These are phyloP conservation scores for Marcusenius ussheri DNA, from an alignment of 2,113 vertebrate species.

Conservation along the genomic window DNA sequence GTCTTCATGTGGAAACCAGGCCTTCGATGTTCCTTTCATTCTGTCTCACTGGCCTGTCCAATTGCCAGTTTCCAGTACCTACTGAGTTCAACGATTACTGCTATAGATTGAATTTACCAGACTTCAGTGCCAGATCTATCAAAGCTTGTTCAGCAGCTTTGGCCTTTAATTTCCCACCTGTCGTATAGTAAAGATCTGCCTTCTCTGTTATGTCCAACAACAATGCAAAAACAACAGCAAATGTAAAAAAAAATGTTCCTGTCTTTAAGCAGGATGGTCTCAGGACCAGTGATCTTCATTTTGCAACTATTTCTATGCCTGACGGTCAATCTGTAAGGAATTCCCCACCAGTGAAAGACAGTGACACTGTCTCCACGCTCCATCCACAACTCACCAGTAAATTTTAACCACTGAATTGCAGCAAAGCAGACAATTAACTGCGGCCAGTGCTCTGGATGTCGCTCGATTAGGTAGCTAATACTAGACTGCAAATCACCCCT, in stretches of 20 bases:
- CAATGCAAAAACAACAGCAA: neutral
- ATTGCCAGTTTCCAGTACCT: neutral
- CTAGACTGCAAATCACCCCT: neutral
- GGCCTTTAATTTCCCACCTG: neutral
- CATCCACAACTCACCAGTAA: neutral
- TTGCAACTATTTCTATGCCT: neutral
- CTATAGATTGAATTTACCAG: neutral
- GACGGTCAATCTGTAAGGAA: neutral
- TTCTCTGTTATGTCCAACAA: neutral
- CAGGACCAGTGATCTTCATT: neutral
- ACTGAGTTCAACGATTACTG: neutral
- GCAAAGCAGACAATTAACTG: neutral
- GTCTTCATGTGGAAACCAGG: neutral
- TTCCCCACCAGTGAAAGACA: neutral
- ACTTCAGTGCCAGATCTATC: neutral
- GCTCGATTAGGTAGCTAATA: neutral
- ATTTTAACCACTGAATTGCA: neutral
- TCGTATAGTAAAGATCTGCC: neutral
- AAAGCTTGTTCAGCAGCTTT: neutral
- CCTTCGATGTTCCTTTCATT: neutral
- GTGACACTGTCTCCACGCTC: neutral
- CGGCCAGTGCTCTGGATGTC: neutral
- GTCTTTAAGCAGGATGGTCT: neutral
- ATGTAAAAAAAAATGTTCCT: neutral
- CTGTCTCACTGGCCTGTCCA: neutral